Evolutionary conservation across 2,888 invertebrate species (phyloP), one percentile per base, ranked within the genome.

Genomic region (Dicyrtomina minuta): DNA sequence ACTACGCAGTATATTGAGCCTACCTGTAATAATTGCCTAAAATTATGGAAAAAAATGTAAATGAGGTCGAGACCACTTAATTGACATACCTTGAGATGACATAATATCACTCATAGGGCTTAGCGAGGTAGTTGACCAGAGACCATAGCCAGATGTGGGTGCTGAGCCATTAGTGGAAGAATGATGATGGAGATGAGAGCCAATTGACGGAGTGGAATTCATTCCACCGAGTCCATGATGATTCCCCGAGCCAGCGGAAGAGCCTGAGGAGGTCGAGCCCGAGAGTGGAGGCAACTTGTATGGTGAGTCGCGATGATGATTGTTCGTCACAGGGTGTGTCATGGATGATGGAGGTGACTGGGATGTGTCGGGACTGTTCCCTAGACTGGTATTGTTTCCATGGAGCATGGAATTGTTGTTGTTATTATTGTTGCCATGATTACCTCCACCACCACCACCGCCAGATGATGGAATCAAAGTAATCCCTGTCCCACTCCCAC

Each of bases 61-160:
- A 26, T 55, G 41, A 13, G 12, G 51, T 1, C n/a, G n/a, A n/a
- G n/a, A n/a, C n/a, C n/a, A n/a, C n/a, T n/a, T n/a, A n/a, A n/a
- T n/a, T n/a, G n/a, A 59, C 66, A 66, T 70, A 77, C 77, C 76
- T 77, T 77, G 77, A 69, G 76, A 74, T 22, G 78, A 74, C 79
- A 79, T 79, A 17, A 79, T 74, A 65, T 79, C 79, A 39, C 78
- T 79, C 79, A 79, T 80, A n/a, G 81, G 80, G 59, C 79, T 79
- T 64, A 80, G 78, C 43, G 81, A 79, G 10, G 88, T 88, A 15
- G 89, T 88, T 72, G 88, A 89, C 89, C 89, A 89, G 79, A 89
- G 72, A 39, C 77, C 77, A 53, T 77, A 77, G 41, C 76, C 76
- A 1, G 77, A 72, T 24, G 71, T 66, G 27, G 74, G 71, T 24